These are phyloP conservation scores for Loriculus beryllinus DNA, from an alignment of 2,797 vertebrate species.

Conservation along the genomic window DNA sequence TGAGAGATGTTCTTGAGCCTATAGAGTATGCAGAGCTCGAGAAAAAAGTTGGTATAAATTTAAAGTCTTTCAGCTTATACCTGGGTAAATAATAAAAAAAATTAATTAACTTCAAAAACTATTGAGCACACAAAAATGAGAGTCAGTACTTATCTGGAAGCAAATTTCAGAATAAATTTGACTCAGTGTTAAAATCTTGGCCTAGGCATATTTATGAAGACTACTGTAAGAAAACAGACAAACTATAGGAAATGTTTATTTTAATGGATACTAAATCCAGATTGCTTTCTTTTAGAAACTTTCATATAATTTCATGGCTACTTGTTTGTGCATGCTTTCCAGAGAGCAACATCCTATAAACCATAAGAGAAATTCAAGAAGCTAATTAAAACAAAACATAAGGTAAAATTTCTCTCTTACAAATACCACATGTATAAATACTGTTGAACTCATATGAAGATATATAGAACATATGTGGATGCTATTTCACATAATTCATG, in stretches of 20 bases:
- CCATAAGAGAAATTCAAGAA: neutral
- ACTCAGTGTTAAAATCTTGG: neutral
- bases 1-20: neutral
- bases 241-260: neutral
- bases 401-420: neutral
- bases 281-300: neutral
- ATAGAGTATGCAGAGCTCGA: neutral
- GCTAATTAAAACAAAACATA: conserved; percentile 20
- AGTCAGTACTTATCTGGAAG: neutral
- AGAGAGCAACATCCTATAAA: neutral
- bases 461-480: neutral
- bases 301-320: neutral
- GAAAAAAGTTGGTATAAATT: neutral
- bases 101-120: neutral
- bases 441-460: neutral
- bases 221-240: neutral
- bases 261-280: neutral
- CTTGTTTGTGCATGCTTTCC: neutral
- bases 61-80: neutral
- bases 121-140: neutral
- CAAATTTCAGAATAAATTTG: neutral
- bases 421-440: neutral
- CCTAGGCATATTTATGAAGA: neutral
- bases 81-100: neutral
- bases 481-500: neutral